Conservation (phyloP, 2,113 vertebrate species). For the Dermatemys mawii region DNA sequence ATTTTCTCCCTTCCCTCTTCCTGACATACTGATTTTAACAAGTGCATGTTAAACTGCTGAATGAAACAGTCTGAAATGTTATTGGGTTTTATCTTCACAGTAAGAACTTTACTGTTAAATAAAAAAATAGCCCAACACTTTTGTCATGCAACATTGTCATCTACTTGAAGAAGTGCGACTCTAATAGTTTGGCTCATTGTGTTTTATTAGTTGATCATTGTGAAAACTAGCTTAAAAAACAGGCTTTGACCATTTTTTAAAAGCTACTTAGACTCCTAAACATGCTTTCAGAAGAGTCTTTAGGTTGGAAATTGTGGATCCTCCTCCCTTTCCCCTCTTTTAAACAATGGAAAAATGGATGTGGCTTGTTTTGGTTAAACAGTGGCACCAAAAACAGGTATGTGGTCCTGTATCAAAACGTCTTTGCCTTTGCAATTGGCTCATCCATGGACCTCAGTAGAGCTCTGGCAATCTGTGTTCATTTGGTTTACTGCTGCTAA, state of each 20-base stretch:
- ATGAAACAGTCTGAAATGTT: neutral
- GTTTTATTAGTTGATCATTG: slow-evolving; percentile 41
- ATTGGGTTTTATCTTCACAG: neutral
- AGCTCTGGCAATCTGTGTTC: neutral
- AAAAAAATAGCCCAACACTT: slow-evolving; percentile 50
- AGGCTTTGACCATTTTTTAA: neutral
- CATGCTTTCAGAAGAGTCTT: neutral
- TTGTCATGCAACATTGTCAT: neutral
- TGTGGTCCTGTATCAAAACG: neutral
- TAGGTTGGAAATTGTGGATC: neutral
- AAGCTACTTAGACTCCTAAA: neutral
- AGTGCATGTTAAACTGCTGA: neutral
- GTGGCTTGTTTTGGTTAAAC: neutral
- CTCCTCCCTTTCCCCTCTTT: too few relatives aligned
- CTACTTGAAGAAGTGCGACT: neutral
- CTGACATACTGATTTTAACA: neutral
- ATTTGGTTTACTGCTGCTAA: neutral
- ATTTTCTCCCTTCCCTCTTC: neutral
- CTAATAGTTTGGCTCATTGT: slow-evolving; percentile 12
- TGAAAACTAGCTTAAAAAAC: slow-evolving; percentile 31
- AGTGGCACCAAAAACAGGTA: neutral
- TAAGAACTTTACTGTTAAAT: slow-evolving; percentile 5
- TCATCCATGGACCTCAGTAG: neutral
- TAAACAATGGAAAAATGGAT: neutral
- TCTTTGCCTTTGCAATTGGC: neutral